Conservation (phyloP, 2,797 vertebrate genomes). For the Etheostoma perlongum region DNA sequence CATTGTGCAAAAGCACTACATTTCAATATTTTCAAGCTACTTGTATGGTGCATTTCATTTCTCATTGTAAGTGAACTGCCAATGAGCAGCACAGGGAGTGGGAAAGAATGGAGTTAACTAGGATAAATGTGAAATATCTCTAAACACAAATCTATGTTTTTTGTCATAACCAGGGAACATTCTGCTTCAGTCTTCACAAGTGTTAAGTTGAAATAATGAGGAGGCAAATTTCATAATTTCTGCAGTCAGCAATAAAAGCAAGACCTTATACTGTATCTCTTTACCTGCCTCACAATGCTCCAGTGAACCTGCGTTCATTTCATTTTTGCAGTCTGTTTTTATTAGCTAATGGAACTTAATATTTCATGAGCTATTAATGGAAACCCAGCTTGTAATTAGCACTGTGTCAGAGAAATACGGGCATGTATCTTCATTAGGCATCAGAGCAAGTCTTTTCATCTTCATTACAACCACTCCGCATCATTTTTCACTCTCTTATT, state of each 20-base stretch:
- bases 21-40: not conserved
- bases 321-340: conserved; percentile 73
- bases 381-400: conserved; percentile 82
- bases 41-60: not conserved
- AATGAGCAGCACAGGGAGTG: not conserved
- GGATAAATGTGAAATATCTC: conserved; percentile 4
- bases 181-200: conserved; percentile 50
- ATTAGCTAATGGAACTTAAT: conserved; percentile 87
- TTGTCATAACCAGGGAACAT: conserved; percentile 20
- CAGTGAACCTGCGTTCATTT: conserved; percentile 43
- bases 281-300: conserved; percentile 68
- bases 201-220: conserved; percentile 67
- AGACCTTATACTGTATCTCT: conserved; percentile 55
- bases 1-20: not conserved
- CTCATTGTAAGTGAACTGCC: not conserved
- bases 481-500: conserved; percentile 83
- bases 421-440: conserved; percentile 85
- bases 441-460: conserved; percentile 81
- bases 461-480: conserved; percentile 78
- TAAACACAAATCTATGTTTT: conserved; percentile 45
- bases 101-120: not conserved
- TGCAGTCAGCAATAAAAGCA: conserved; percentile 62
- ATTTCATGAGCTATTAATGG: conserved; percentile 88
- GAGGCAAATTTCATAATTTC: conserved; percentile 59
- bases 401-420: conserved; percentile 78